phyloP scores from a whole-genome alignment of 1,140 invertebrate genomes.

The Meloidogyne floridensis region DNA sequence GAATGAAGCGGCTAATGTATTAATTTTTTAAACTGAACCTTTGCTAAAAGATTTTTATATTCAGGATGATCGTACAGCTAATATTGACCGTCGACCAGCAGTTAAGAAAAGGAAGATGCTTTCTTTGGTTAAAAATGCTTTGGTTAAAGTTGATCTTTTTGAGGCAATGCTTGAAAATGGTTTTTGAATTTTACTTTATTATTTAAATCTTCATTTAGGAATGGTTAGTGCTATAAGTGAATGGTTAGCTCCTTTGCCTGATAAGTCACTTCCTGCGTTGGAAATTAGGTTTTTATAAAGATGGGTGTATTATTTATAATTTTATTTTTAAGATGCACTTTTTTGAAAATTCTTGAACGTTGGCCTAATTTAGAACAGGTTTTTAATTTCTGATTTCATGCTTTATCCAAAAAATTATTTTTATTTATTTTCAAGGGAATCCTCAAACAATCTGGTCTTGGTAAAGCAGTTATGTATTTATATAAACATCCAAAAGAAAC shows the following conservation, averaged over 20 bases:
- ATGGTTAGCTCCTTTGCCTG: slow-evolving; percentile 86
- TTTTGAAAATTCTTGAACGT: slow-evolving; percentile 75
- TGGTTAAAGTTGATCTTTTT: slow-evolving; percentile 55
- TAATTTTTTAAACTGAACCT: background rate
- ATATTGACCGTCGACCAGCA: slow-evolving; percentile 54
- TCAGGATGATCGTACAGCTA: slow-evolving; percentile 57
- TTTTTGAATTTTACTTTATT: background rate
- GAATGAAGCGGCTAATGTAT: slow-evolving; percentile 56
- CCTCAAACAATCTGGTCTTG: slow-evolving; percentile 84
- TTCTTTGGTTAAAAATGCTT: slow-evolving; percentile 43
- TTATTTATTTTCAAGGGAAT: slow-evolving; percentile 69
- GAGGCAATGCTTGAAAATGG: slow-evolving; percentile 63
- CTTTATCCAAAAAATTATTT: slow-evolving; percentile 28
- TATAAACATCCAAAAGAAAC: slow-evolving; percentile 98
- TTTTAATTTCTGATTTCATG: background rate
- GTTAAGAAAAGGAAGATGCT: slow-evolving; percentile 61
- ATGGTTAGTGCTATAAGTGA: slow-evolving; percentile 62
- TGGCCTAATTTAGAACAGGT: slow-evolving; percentile 52
- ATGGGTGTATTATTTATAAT: slow-evolving; percentile 65
- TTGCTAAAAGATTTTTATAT: background rate
- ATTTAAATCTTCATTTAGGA: background rate
- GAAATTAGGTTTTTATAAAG: slow-evolving; percentile 72
- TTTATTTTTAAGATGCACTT: slow-evolving; percentile 75
- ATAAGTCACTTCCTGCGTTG: slow-evolving; percentile 87
- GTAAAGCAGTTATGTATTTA: slow-evolving; percentile 96